Conservation (phyloP, 1,140 invertebrate species). For the Aleiodes sp. region DNA sequence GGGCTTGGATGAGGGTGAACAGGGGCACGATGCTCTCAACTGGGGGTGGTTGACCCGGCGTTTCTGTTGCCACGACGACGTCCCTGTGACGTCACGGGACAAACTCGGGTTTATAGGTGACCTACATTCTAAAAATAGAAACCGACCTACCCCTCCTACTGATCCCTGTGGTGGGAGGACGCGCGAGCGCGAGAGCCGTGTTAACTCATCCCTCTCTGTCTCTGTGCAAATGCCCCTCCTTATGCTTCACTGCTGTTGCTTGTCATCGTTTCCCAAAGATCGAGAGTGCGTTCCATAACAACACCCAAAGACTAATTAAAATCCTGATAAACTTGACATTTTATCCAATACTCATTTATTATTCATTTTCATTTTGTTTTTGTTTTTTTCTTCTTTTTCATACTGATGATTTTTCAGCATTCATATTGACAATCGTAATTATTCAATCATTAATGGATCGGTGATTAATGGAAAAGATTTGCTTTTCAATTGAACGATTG, state of each 20-base stretch:
- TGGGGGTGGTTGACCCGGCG: slow-evolving; percentile 50
- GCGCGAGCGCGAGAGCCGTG: slow-evolving; percentile 21
- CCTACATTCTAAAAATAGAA: slow-evolving; percentile 58
- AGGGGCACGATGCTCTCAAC: neutral
- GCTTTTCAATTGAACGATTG: too few species aligned
- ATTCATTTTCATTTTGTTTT: neutral
- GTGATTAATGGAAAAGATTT: too few species aligned
- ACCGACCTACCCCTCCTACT: slow-evolving; percentile 40
- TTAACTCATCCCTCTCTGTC: slow-evolving; percentile 36
- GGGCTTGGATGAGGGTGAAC: slow-evolving; percentile 1
- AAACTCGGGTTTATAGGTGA: slow-evolving; percentile 56
- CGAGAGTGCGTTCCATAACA: neutral
- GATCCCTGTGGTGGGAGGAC: slow-evolving; percentile 34
- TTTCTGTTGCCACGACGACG: slow-evolving; percentile 56
- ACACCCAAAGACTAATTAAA: neutral
- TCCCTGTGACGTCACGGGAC: slow-evolving; percentile 64
- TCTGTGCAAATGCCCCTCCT: slow-evolving; percentile 30
- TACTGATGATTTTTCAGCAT: too few species aligned
- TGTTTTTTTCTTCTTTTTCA: too few species aligned
- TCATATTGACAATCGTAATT: too few species aligned
- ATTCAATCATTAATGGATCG: too few species aligned
- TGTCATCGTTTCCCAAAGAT: slow-evolving; percentile 16
- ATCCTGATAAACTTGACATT: slow-evolving; percentile 2
- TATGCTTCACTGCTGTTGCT: slow-evolving; percentile 16
- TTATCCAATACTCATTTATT: neutral